Percentiles rank a stretch among this genome's conserved stretches.
These are phyloP conservation scores for Sturnus vulgaris DNA, from an alignment of 2,113 vertebrate genomes.

Conservation along the genomic window DNA sequence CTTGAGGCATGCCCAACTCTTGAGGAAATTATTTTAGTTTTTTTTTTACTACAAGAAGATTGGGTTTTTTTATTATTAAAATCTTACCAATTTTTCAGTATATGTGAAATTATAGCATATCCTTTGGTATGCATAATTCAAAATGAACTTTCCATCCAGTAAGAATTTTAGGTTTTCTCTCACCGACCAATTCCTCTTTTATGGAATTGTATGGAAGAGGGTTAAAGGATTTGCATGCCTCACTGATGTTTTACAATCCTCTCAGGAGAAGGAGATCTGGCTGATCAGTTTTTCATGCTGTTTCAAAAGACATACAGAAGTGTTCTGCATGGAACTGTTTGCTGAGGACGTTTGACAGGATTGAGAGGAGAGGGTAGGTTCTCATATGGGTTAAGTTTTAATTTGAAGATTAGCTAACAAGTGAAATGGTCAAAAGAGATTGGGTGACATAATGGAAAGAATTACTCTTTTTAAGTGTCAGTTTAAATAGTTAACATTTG, in stretches of 20 bases:
- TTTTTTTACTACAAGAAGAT: not conserved
- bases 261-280: not conserved
- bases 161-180: not conserved
- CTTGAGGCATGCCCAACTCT: not conserved
- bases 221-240: not conserved
- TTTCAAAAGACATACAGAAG: not conserved
- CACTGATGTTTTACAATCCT: not conserved
- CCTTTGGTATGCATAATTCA: not conserved
- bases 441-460: not conserved
- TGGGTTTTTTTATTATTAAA: not conserved
- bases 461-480: not conserved
- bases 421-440: not conserved
- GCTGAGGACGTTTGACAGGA: not conserved
- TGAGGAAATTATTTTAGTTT: not conserved
- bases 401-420: not conserved
- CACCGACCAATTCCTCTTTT: not conserved
- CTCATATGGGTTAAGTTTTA: not conserved
- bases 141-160: not conserved
- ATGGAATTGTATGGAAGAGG: not conserved
- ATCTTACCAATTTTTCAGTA: not conserved
- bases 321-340: not conserved
- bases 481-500: not conserved
- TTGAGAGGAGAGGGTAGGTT: not conserved
- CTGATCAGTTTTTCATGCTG: not conserved
- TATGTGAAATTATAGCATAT: not conserved